Evolutionary conservation across 2,797 vertebrate species (phyloP).

Genomic region (Sus cebifrons): DNA sequence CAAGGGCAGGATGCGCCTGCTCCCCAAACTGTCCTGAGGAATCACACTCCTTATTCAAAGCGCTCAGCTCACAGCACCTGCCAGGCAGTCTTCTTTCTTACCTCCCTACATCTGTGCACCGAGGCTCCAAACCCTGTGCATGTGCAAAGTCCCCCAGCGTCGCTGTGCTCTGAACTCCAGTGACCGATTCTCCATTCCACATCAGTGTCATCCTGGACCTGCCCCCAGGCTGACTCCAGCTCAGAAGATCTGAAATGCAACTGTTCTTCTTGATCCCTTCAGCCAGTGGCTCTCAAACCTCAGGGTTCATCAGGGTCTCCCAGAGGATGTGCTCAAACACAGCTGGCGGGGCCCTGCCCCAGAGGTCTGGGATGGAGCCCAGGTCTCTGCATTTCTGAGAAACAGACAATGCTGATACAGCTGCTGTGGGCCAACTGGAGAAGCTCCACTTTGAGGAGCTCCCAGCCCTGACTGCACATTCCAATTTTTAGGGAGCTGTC

Average conservation of each 20-base stretch:
- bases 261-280: background rate
- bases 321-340: background rate
- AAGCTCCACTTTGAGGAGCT: background rate
- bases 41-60: background rate
- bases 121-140: background rate
- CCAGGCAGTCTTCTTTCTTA: too few relatives aligned
- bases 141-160: background rate
- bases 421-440: background rate
- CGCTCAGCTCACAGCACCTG: background rate
- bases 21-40: background rate
- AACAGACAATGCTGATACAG: background rate
- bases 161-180: background rate
- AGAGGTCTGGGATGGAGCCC: background rate
- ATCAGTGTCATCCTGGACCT: background rate
- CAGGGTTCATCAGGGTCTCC: background rate
- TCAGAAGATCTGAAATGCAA: background rate
- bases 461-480: background rate
- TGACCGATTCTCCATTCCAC: background rate
- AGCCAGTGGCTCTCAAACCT: background rate
- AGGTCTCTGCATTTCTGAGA: background rate
- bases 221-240: background rate
- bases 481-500: background rate
- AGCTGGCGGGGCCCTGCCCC: too few relatives aligned
- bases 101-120: background rate
- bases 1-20: fast-evolving